Conservation (phyloP, 2,797 vertebrate species). For the Carduelis carduelis region DNA sequence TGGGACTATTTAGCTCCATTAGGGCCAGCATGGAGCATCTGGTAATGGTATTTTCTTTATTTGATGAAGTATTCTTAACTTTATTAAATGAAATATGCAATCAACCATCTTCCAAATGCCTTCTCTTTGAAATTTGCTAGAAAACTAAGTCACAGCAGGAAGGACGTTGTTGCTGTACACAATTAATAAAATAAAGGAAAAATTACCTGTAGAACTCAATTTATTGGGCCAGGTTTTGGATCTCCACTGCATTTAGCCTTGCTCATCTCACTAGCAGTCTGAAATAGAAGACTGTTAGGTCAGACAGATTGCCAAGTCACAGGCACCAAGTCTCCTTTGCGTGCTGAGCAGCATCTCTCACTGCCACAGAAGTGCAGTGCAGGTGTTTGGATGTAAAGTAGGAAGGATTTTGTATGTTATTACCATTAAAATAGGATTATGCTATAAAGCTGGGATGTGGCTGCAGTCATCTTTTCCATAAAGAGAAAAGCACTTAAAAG, state of each 20-base stretch:
- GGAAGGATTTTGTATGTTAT: background rate
- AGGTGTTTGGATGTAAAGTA: background rate
- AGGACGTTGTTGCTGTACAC: background rate
- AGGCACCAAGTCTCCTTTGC: accelerated
- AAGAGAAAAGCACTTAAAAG: background rate
- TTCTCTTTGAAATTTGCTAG: background rate
- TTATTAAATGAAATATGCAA: background rate
- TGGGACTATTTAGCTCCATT: background rate
- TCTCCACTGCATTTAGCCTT: background rate
- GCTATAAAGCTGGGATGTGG: background rate
- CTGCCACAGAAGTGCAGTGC: background rate
- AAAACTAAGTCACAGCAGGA: background rate
- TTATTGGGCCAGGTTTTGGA: background rate
- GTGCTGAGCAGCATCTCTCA: background rate
- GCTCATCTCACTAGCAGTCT: background rate
- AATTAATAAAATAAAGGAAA: background rate
- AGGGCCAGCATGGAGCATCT: background rate
- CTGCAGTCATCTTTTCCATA: background rate
- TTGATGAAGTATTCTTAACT: background rate
- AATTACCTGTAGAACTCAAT: background rate
- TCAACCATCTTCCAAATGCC: background rate
- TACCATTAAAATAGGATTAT: background rate
- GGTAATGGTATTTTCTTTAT: background rate
- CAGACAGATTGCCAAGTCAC: background rate
- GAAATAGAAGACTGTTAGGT: background rate